Base-by-base conservation (phyloP, 1,140 invertebrate genomes). In the Muscidifurax raptorellus region DNA sequence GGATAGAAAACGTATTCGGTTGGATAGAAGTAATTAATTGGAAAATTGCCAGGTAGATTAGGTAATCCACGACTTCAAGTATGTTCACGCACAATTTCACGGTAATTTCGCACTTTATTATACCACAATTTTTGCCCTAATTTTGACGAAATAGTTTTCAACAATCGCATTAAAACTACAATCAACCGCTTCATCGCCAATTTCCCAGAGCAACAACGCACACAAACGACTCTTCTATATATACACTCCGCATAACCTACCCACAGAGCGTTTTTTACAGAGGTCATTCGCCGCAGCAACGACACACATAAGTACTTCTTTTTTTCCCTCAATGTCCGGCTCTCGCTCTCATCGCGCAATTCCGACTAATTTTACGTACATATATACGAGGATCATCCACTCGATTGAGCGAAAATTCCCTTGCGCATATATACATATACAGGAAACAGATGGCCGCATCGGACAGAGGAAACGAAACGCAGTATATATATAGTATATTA, bases 331-430 rank as follows among this genome's bases (percentile, higher is more conserved):
- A 7, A n/a, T 59, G 6, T n/a, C 15, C 15, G 44, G 13, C 13
- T n/a, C 52, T 59, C 22, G 52, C 32, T 72, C 47, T 82, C 47
- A 22, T 59, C 0, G 44, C 67, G 40, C 80, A 82, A 74, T 82
- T 82, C 44, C 80, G 15, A 74, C 80, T 81, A 81, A 81, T 81
- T 81, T 81, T 81, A 81, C 80, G 80, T 69, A 80, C 4, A 44
- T 44, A 10, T 52, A 52, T 15, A 7, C 13, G 7, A 36, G 69
- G 69, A 72, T 81, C 69, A 81, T 81, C 36, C 47, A 28, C n/a
- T 82, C 69, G 80, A 82, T 74, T 82, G 80, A 74, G 40, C 22
- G 64, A 36, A 82, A 82, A 82, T 74, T 4, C 30, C 27, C 25
- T 25, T 1, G 1, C 75, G 3, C 15, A 6, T 15, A 36, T 4